phyloP scores from a whole-genome alignment of 2,113 vertebrate genomes.

The Nansenia antarctica region DNA sequence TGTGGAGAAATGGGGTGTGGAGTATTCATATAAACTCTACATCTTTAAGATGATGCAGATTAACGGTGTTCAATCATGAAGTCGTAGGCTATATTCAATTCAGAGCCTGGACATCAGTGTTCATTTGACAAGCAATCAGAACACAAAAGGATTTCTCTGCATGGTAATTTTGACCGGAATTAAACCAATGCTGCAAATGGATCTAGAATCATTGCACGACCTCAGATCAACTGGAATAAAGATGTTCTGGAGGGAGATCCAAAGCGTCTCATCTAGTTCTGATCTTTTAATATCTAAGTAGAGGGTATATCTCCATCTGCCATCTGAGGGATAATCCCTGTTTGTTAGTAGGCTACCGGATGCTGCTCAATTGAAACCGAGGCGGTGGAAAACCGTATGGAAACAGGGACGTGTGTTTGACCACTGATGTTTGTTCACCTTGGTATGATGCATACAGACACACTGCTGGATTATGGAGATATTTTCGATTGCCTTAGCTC shows the following conservation, averaged over 20 bases:
- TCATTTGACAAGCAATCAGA: no score
- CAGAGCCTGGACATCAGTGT: no score
- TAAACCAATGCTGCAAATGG: background rate
- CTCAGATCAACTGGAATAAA: slow-evolving; percentile 42
- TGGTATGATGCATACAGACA: background rate
- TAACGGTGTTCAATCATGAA: no score
- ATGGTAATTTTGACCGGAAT: background rate
- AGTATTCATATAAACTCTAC: no score
- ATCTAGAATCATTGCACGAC: background rate
- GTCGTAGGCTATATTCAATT: no score
- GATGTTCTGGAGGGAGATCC: slow-evolving; percentile 44
- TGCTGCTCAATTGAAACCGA: slow-evolving; percentile 4
- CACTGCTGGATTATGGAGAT: background rate
- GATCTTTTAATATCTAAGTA: slow-evolving; percentile 43
- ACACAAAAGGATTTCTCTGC: background rate
- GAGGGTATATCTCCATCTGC: slow-evolving; percentile 44
- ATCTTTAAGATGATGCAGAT: no score
- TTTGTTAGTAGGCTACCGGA: slow-evolving; percentile 31
- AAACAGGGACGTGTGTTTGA: background rate
- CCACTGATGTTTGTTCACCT: background rate
- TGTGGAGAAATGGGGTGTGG: no score
- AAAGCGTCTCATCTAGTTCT: slow-evolving; percentile 13
- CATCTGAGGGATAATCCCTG: slow-evolving; percentile 53
- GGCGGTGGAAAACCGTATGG: background rate
- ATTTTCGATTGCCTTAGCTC: background rate